Base-by-base conservation (phyloP, 2,888 invertebrate genomes). In the Nephrocerus scutellatus region DNA sequence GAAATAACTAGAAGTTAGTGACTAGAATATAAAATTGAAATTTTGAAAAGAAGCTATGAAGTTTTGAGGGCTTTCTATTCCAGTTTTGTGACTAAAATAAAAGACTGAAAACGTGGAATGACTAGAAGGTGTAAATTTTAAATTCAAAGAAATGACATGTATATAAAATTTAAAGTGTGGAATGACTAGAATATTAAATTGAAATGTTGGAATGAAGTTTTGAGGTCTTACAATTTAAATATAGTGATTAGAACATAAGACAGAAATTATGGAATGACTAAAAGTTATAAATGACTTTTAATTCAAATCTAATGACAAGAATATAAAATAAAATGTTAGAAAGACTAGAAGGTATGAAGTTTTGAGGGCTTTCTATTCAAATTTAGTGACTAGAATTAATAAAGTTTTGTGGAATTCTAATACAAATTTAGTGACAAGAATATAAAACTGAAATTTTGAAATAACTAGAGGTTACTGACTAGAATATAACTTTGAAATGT, bases 361-460 rank as follows among this genome's bases (percentile, higher is more conserved):
- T 20, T 28, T n/a, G 3, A 15, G 9, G 19, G 21, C 14, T 22
- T 8, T 9, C 3, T 22, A n/a, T n/a, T n/a, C n/a, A n/a, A n/a
- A n/a, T 34, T 29, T n/a, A 4, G 7, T 36, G 36, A 34, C 37
- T 44, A 44, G 31, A 39, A 35, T n/a, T 22, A 22, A 29, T 12
- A 30, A 18, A 13, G 30, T n/a, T 30, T 18, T 3, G n/a, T 9
- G 16, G 14, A 23, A 32, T 14, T 21, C 15, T 21, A 10, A 36
- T 9, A n/a, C 19, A 21, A 36, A 14, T 13, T 29, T 13, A 36
- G 16, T 20, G 10, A 29, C 44, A 56, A 56, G 59, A 57, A 31
- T 48, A 15, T 43, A 50, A 57, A 56, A 56, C 56, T 56, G 56
- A 59, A 48, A 21, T 7, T 2, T 19, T 9, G 30, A 24, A 28